Base-by-base conservation (phyloP, 2,113 vertebrate genomes). In the Pampusana beccarii region DNA sequence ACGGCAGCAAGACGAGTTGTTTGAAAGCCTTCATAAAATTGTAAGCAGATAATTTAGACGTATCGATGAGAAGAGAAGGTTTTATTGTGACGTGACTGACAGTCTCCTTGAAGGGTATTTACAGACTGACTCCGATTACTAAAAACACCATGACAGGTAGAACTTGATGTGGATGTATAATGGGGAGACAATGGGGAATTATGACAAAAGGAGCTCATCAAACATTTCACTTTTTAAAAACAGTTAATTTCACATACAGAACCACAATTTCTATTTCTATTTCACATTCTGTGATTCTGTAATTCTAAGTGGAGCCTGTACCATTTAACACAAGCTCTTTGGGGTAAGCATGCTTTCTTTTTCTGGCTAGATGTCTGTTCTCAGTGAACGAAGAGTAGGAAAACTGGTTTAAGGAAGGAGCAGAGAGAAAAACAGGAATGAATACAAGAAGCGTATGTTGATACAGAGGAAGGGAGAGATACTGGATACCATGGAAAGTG, bases 11-110 rank as follows among this genome's bases (percentile, higher is more conserved):
- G 89, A 92, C 6, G 70, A 97, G 85, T 10, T 94, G 84, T 86
- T 94, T 96, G 94, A 96, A 97, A 97, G 87, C 84, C 93, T 93
- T 94, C 94, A 93, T 46, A 70, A 96, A 97, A 94, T 25, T 90
- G 81, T 94, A 96, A 94, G 95, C 92, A 93, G 91, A 90, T 71
- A 97, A 87, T 91, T 96, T 86, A 96, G 94, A 96, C 89, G 87
- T 80, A 72, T 53, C 94, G 94, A 95, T 87, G 85, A 88, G 75
- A 75, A 94, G 86, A 93, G 93, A 88, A 88, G 92, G 95, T 85
- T 97, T 95, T 97, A 97, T 96, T 97, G 94, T 97, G 96, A 92
- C 3, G 44, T 97, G 97, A 97, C 88, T 97, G 97, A 97, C 97
- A 97, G 82, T 34, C 87, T 95, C 88, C 8, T 8, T 79, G 96